Base-by-base conservation (phyloP, 35 echinoderm and acorn worm genomes). In the Apostichopus californicus region DNA sequence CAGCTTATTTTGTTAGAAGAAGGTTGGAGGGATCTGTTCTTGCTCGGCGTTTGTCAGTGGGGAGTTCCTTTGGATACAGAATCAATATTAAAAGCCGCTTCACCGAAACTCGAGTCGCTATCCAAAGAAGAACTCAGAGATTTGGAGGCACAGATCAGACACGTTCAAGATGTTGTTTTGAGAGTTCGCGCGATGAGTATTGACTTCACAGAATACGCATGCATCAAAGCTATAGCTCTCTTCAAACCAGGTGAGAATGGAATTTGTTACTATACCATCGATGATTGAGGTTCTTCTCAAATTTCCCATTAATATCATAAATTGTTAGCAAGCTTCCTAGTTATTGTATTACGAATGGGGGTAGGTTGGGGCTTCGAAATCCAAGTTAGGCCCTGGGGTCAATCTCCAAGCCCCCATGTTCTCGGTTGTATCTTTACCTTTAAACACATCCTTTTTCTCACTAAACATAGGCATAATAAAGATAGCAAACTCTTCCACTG, bases 41-140 rank as follows among this genome's bases (percentile, higher is more conserved):
- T 99, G 6, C 94, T 99, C 17, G 97, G 97, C 6, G 92, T 99
- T n/a, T 92, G 93, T 46, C 97, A 99, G 75, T 99, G 97, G 97
- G 92, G 95, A 20, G 95, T 99, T 17, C 97, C 97, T 5, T 86
- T 99, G 54, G 95, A 99, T 73, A 93, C 93, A 65, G 91, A 96
- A 0, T 77, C 89, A 14, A 71, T 99, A 17, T 54, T 94, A 4
- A 95, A 89, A 12, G 78, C 82, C 9, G 89, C 91, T 3, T 78
- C 83, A 56, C 68, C 53, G 24, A 93, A 93, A 22, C 23, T 93
- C n/a, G 87, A 86, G 78, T 77, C 75, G 10, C 57, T 92, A 56
- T 65, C 80, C 59, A 94, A 88, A 61, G 79, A 77, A 0, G 61
- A 92, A 21, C 60, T 94, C 5, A 59, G 91, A 15, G 89, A 95